phyloP scores from a whole-genome alignment of 2,113 vertebrate genomes.

The Dasypus novemcinctus region DNA sequence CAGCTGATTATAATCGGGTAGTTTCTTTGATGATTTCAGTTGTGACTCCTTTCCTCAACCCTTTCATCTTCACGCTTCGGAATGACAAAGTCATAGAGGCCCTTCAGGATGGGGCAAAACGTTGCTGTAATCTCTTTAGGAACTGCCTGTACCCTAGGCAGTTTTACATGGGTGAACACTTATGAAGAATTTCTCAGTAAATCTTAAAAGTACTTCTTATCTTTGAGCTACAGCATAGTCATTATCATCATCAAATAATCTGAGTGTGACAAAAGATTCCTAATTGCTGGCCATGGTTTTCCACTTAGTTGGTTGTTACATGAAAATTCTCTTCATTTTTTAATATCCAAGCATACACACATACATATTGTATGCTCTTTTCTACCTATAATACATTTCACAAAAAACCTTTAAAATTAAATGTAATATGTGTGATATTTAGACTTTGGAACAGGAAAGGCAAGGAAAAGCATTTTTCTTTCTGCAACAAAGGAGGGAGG shows the following conservation, averaged over 20 bases:
- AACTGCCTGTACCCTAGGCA: neutral
- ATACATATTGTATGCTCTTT: neutral
- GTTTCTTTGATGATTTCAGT: constrained; percentile 29
- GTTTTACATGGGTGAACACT: neutral
- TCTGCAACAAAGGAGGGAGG: neutral
- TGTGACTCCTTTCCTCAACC: constrained; percentile 48
- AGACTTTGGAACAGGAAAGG: neutral
- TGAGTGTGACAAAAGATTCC: neutral
- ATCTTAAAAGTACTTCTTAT: neutral
- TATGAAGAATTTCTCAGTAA: neutral
- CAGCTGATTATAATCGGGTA: neutral
- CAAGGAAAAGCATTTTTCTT: neutral
- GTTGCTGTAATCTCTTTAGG: neutral
- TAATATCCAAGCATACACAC: neutral
- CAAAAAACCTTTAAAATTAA: neutral
- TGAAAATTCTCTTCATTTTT: neutral
- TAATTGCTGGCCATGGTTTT: neutral
- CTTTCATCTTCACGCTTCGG: constrained; percentile 37
- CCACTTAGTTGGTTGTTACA: neutral
- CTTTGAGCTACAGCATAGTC: neutral
- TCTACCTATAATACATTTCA: neutral
- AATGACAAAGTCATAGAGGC: constrained; percentile 38
- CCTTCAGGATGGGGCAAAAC: neutral
- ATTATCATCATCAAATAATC: neutral
- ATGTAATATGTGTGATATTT: neutral